Evolutionary conservation across 2,113 vertebrate genomes (phyloP).

Genomic region (Cyprinus carpio): DNA sequence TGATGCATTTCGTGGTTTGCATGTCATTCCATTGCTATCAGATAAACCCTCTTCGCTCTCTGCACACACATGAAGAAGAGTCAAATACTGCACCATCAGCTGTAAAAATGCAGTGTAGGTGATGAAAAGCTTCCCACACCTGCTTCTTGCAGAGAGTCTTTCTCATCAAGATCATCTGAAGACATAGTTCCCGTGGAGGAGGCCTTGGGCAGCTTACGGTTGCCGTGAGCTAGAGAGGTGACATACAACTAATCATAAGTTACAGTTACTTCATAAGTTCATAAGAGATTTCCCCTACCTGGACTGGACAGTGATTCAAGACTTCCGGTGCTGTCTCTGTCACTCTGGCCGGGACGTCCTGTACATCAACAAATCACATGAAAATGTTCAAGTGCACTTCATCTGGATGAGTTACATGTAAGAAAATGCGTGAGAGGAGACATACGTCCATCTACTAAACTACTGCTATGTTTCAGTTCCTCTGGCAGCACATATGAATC

Average conservation of each 20-base stretch:
- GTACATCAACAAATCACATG: conserved; percentile 16
- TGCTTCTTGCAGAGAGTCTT: conserved; percentile 73
- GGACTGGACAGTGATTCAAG: conserved; percentile 86
- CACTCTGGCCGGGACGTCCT: conserved; percentile 73
- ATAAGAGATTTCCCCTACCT: conserved; percentile 68
- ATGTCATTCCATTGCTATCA: conserved; percentile 68
- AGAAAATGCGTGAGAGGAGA: not conserved
- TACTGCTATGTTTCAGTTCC: conserved; percentile 58
- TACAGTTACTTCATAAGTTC: not conserved
- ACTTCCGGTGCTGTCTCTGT: conserved; percentile 82
- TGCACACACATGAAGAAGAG: conserved; percentile 53
- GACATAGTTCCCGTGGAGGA: conserved; percentile 80
- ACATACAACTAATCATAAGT: conserved; percentile 17
- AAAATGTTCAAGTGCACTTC: not conserved
- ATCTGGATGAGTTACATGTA: not conserved
- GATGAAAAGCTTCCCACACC: conserved; percentile 64
- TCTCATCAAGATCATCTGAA: conserved; percentile 87
- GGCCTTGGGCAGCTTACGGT: conserved; percentile 74
- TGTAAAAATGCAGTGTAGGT: not conserved
- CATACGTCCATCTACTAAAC: conserved; percentile 66
- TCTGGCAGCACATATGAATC: conserved; percentile 62
- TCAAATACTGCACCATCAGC: not conserved
- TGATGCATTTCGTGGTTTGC: conserved; percentile 74
- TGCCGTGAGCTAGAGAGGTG: conserved; percentile 61
- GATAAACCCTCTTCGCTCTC: conserved; percentile 71